Conservation (phyloP, 2,888 invertebrate genomes). For the Diadegma fenestrale region DNA sequence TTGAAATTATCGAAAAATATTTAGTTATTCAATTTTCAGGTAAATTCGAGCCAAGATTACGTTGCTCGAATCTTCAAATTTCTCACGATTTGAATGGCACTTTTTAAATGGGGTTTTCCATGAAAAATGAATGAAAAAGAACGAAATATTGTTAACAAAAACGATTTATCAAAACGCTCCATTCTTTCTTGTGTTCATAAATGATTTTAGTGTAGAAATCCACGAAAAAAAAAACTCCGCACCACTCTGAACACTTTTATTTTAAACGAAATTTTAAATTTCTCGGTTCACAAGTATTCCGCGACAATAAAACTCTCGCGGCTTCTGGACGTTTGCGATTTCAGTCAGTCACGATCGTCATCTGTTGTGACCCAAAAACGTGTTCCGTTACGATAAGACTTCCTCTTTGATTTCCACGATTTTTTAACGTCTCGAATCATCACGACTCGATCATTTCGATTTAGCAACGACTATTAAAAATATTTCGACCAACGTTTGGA, state of each 20-base stretch:
- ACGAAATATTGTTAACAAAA: no score
- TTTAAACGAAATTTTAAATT: background rate
- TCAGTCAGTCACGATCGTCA: conserved; percentile 20
- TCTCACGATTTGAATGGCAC: background rate
- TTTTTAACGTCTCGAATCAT: background rate
- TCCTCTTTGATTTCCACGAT: conserved; percentile 6
- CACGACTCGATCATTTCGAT: background rate
- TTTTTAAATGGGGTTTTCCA: background rate
- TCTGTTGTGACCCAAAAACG: conserved; percentile 25
- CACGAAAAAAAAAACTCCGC: background rate
- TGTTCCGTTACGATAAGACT: conserved; percentile 31
- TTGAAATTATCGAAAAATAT: no score
- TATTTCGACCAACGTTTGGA: background rate
- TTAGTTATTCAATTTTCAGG: no score
- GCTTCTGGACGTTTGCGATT: background rate
- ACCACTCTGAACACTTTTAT: background rate
- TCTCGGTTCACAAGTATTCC: background rate
- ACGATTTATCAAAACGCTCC: background rate
- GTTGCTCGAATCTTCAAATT: background rate
- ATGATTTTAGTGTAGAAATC: background rate
- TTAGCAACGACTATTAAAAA: background rate
- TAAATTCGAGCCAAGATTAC: background rate
- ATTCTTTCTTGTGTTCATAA: background rate
- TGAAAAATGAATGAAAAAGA: background rate
- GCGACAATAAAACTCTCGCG: background rate